Evolutionary conservation across 2,113 vertebrate species (phyloP).

Genomic region (Myrmophylax atrothorax): DNA sequence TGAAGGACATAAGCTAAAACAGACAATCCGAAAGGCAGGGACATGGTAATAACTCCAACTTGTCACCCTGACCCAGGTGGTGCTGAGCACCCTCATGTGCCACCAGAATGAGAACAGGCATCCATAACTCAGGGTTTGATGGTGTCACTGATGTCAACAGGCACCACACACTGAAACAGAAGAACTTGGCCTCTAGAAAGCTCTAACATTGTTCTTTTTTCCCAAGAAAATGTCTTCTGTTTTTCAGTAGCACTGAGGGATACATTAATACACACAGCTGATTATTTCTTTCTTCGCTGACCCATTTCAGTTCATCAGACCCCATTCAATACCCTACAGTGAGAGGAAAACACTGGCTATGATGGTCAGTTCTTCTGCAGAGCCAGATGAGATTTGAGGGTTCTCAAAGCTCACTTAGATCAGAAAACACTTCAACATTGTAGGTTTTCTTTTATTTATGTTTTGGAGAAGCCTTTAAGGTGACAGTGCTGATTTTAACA

Average conservation of each 20-base stretch:
- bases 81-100: neutral
- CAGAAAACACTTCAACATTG: neutral
- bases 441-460: neutral
- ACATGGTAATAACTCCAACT: neutral
- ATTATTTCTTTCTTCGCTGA: neutral
- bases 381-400: neutral
- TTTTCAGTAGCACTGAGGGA: neutral
- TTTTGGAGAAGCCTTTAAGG: neutral
- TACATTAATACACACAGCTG: neutral
- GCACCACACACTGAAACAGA: neutral
- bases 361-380: neutral
- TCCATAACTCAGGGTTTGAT: neutral
- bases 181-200: neutral
- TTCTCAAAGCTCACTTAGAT: neutral
- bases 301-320: neutral
- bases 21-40: neutral
- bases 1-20: neutral
- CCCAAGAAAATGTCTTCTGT: neutral
- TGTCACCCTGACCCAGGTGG: neutral
- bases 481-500: constrained; percentile 1
- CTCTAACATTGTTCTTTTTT: neutral
- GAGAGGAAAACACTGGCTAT: neutral
- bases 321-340: neutral
- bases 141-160: neutral
- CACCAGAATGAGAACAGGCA: neutral